Percentiles rank a stretch among this genome's conserved stretches.
Conservation (phyloP, 1,140 invertebrate species). For the Drosophila nikananu region DNA sequence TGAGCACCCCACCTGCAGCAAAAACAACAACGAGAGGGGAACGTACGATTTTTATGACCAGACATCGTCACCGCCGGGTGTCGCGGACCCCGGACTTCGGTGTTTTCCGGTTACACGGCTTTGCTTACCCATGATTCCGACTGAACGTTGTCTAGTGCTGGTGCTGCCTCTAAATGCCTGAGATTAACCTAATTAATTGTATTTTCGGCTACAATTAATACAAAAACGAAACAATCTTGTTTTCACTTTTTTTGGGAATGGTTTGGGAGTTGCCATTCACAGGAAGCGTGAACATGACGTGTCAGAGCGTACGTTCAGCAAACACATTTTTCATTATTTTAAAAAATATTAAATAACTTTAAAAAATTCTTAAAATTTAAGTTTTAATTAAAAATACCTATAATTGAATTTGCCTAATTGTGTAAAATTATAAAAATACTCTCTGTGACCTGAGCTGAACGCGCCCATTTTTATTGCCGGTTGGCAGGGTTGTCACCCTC, state of each 20-base stretch:
- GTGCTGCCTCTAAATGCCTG: constrained; percentile 75
- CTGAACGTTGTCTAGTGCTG: constrained; percentile 55
- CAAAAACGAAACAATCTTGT: constrained; percentile 64
- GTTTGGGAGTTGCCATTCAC: constrained; percentile 59
- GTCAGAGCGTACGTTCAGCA: constrained; percentile 68
- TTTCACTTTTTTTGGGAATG: constrained; percentile 74
- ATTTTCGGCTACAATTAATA: constrained; percentile 54
- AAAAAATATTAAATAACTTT: background rate
- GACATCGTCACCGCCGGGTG: constrained; percentile 47
- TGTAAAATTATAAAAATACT: constrained; percentile 1
- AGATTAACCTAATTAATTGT: constrained; percentile 70
- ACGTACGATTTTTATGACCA: constrained; percentile 64
- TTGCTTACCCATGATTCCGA: constrained; percentile 70
- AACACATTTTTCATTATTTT: background rate
- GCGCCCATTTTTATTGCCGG: constrained; percentile 51
- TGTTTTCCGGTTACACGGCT: background rate
- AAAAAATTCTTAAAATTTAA: too few species aligned
- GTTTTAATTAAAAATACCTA: too few species aligned
- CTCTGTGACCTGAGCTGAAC: constrained; percentile 36
- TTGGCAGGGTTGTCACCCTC: constrained; percentile 57
- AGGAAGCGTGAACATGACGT: constrained; percentile 69
- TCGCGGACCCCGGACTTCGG: background rate
- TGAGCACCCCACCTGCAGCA: constrained; percentile 94
- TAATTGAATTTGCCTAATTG: too few species aligned
- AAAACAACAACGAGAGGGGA: constrained; percentile 20